A percentile compares a stretch with the other conserved stretches of the same genome.
Conservation (phyloP, 2,113 vertebrate genomes). For the Sturnira hondurensis region DNA sequence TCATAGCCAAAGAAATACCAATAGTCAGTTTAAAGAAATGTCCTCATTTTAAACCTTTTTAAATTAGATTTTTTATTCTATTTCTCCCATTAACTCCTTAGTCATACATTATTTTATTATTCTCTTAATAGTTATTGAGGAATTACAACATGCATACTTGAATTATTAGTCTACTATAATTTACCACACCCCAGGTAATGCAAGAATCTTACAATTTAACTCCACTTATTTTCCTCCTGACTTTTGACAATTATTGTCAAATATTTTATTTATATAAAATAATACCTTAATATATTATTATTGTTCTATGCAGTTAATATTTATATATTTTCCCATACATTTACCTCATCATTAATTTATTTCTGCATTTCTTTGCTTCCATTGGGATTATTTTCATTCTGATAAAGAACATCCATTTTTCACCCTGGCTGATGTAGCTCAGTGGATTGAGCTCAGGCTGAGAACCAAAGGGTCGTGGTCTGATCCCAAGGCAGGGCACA, state of each 20-base stretch:
- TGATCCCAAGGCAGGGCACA: too few relatives aligned
- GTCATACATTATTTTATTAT: neutral
- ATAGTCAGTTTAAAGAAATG: neutral
- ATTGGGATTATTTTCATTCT: neutral
- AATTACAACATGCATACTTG: neutral
- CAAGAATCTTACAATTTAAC: neutral
- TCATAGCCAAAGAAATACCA: neutral
- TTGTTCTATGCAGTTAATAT: neutral
- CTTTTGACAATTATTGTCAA: neutral
- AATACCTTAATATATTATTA: neutral
- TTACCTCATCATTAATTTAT: neutral
- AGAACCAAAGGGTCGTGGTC: too few relatives aligned
- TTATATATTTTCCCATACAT: neutral
- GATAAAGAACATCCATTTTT: neutral
- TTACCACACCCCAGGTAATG: neutral
- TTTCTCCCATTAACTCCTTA: neutral
- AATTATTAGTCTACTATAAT: neutral
- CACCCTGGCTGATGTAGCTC: too few relatives aligned
- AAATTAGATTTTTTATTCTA: neutral
- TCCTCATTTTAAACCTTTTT: neutral
- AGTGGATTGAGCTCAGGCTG: too few relatives aligned
- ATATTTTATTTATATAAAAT: neutral
- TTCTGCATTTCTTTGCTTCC: neutral
- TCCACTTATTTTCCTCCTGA: neutral
- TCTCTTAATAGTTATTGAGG: neutral